Evolutionary conservation across 1,140 invertebrate genomes (phyloP), one percentile per base, ranked within the genome.

Genomic region (Drosophila parvula): DNA sequence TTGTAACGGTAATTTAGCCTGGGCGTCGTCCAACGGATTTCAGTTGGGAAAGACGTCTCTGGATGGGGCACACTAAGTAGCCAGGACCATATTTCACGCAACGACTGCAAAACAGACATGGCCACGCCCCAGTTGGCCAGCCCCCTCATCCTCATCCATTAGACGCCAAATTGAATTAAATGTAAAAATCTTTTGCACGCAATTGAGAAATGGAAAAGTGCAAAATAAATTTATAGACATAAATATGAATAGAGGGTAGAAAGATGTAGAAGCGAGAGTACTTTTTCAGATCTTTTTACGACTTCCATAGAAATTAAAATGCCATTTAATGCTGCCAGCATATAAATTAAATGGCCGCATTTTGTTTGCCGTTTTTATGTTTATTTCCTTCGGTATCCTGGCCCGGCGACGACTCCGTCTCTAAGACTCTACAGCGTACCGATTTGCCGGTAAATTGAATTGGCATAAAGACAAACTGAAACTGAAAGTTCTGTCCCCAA

Each of bases 161-260:
- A 76, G 74, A 59, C 44, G 75, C 64, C 64, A 78, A 78, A 78
- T 78, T 78, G 64, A 78, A 78, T 78, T 78, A 78, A 78, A 78
- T 78, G 64, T 96, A 78, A 78, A 78, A 78, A 78, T 78, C 74
- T 78, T 78, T 78, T 78, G 75, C 75, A 78, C 74, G 75, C 74
- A 70, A 78, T 78, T 70, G 75, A 62, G 62, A 57, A 76, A 76
- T 57, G 61, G 50, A 53, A 76, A 76, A 76, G 68, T 76, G 62
- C 58, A 69, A 77, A 78, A 78, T 63, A 63, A 78, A 78, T 78
- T 78, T 78, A 78, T 78, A 70, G 75, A 70, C 74, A 61, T 70
- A 70, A 78, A 78, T 78, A 78, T 78, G 75, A 73, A 71, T 43
- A 8, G 38, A 60, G 53, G 16, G 34, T 22, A n/a, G 53, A 48